Evolutionary conservation across 2,113 vertebrate genomes (phyloP).

Genomic region (Vulpes lagopus): DNA sequence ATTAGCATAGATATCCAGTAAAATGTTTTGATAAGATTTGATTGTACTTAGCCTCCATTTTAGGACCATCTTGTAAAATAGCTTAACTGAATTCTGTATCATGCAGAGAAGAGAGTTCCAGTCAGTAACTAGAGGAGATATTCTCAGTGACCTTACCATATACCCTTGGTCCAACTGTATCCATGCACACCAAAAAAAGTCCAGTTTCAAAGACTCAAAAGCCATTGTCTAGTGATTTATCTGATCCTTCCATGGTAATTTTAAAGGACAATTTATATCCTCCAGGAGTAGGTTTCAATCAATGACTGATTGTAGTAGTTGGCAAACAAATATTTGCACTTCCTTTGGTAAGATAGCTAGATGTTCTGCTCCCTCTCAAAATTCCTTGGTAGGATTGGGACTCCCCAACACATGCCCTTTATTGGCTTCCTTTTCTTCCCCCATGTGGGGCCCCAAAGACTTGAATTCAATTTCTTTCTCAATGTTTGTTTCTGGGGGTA

Average conservation of each 20-base stretch:
- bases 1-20: neutral
- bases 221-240: neutral
- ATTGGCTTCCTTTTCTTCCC: neutral
- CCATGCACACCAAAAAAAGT: neutral
- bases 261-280: neutral
- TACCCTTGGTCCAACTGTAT: neutral
- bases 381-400: neutral
- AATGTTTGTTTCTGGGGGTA: neutral
- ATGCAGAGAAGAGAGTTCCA: neutral
- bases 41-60: neutral
- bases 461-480: neutral
- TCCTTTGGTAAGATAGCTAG: neutral
- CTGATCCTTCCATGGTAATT: neutral
- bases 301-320: neutral
- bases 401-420: neutral
- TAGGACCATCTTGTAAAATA: neutral
- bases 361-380: neutral
- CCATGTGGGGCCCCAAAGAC: rapidly evolving
- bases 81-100: neutral
- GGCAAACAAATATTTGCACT: neutral
- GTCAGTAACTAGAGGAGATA: neutral
- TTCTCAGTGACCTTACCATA: neutral
- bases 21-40: neutral
- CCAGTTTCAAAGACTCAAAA: neutral
- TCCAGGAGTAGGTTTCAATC: neutral